phyloP scores from a whole-genome alignment of 2,113 vertebrate species.

The Trochalopteron elliotii region DNA sequence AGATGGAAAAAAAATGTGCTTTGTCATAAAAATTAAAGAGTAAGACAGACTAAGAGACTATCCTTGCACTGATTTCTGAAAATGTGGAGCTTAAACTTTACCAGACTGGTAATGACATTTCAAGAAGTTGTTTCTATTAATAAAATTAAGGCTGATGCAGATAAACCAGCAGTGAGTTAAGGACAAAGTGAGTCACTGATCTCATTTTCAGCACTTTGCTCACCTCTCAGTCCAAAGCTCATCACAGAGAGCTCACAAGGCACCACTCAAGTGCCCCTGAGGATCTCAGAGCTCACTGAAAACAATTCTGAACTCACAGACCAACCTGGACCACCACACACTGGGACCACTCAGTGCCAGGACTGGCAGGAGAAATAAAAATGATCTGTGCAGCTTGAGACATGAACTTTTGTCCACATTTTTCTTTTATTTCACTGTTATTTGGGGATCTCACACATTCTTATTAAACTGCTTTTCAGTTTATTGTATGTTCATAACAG shows the following conservation, averaged over 20 bases:
- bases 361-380: background rate
- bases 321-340: background rate
- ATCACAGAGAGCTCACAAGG: background rate
- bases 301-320: background rate
- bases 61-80: background rate
- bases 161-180: background rate
- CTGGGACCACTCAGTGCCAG: background rate
- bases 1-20: background rate
- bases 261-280: background rate
- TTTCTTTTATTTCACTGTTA: background rate
- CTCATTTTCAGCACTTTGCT: background rate
- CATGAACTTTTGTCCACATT: background rate
- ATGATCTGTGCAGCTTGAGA: background rate
- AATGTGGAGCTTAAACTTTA: background rate
- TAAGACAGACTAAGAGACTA: background rate
- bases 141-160: fast-evolving
- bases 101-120: background rate
- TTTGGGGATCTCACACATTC: background rate
- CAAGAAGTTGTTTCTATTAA: background rate
- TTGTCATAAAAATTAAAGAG: background rate
- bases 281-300: background rate
- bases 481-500: background rate
- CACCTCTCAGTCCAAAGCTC: background rate
- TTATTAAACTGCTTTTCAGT: background rate
- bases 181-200: background rate